Conservation (phyloP, 2,888 invertebrate genomes). For the Teinopalpus imperialis region DNA sequence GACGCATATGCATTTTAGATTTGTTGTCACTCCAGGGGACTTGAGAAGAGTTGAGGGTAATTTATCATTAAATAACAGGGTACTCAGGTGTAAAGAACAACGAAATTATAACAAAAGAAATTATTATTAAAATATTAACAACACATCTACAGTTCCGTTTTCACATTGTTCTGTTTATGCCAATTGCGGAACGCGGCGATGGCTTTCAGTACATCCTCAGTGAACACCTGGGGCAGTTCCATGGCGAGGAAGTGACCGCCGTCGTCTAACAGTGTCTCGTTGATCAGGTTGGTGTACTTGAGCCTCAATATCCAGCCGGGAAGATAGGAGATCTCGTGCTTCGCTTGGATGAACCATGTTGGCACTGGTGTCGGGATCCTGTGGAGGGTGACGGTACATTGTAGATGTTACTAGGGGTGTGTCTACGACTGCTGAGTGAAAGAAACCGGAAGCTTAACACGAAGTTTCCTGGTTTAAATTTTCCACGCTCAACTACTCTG, state of each 20-base stretch:
- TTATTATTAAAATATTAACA: conserved; percentile 9
- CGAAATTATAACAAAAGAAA: background rate
- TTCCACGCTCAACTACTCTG: too few species aligned
- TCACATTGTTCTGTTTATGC: conserved; percentile 31
- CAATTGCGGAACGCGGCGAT: conserved; percentile 49
- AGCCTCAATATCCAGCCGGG: conserved; percentile 81
- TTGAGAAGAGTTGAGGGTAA: too few species aligned
- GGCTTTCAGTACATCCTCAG: conserved; percentile 83
- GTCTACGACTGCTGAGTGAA: too few species aligned
- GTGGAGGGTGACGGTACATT: conserved; percentile 40
- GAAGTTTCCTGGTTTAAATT: too few species aligned
- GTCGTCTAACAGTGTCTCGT: conserved; percentile 79
- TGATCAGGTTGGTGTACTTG: conserved; percentile 85
- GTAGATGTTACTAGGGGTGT: too few species aligned
- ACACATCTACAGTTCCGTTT: conserved; percentile 31
- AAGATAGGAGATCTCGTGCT: conserved; percentile 84
- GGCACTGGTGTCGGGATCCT: conserved; percentile 86
- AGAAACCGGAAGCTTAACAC: too few species aligned
- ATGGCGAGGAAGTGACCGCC: conserved; percentile 95
- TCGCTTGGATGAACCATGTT: conserved; percentile 85
- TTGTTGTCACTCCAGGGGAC: too few species aligned
- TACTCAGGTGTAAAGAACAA: too few species aligned
- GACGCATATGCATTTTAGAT: too few species aligned
- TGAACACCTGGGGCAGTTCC: conserved; percentile 86
- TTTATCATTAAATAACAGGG: too few species aligned